These are phyloP conservation scores for Myotis daubentonii DNA, from an alignment of 2,797 vertebrate genomes.

Conservation along the genomic window DNA sequence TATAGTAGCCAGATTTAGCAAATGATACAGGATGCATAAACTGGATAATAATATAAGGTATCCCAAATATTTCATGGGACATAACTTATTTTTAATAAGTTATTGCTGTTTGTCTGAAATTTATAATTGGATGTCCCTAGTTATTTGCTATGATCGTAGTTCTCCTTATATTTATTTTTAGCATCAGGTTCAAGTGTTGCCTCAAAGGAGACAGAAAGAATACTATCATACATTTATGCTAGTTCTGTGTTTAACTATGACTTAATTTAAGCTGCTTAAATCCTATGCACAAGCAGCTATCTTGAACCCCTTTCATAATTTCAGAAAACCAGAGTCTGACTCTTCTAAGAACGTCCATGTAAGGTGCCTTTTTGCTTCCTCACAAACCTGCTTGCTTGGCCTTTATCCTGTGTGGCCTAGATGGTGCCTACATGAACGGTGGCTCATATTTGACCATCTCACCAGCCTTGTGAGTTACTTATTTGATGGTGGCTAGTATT, in stretches of 20 bases:
- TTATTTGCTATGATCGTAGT: not conserved
- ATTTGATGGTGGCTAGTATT: not conserved
- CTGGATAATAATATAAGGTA: not conserved
- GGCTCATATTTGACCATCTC: not conserved
- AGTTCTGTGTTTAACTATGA: not conserved
- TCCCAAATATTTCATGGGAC: not conserved
- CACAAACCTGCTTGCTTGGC: not conserved
- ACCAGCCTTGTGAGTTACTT: slow-evolving; percentile 6
- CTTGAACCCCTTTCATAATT: not conserved
- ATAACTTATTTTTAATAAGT: not conserved
- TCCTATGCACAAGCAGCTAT: not conserved
- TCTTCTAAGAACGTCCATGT: not conserved
- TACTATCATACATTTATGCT: not conserved
- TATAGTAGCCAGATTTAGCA: not conserved
- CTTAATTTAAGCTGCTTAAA: slow-evolving; percentile 11
- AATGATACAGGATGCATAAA: not conserved
- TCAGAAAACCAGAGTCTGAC: not conserved
- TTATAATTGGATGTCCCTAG: not conserved
- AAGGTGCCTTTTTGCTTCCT: not conserved
- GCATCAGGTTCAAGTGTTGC: not conserved
- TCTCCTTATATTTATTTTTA: not conserved
- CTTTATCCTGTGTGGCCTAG: not conserved
- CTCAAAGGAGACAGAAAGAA: not conserved
- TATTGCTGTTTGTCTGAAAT: not conserved
- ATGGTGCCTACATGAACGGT: not conserved